Evolutionary conservation across 2,888 invertebrate species (phyloP).

Genomic region (Himalopsyche japonica): DNA sequence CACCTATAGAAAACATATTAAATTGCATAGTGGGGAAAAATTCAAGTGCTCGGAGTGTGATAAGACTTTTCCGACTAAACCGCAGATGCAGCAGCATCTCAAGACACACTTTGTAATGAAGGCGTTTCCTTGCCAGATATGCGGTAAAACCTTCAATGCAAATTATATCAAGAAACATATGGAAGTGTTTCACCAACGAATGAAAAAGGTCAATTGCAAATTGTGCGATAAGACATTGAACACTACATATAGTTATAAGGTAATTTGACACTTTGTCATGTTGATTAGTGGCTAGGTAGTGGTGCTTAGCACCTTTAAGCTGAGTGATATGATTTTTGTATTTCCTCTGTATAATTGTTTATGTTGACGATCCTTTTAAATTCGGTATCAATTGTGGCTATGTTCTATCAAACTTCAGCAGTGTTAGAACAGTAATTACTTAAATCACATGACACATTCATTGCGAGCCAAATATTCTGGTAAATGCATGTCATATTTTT

Average conservation of each 20-base stretch:
- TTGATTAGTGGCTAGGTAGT: no score
- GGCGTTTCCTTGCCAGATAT: not conserved
- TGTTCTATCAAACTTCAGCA: no score
- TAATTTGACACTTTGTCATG: no score
- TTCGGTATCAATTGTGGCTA: no score
- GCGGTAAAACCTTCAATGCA: conserved; percentile 45
- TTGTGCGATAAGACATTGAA: conserved; percentile 55
- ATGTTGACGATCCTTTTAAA: no score
- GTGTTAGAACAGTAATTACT: no score
- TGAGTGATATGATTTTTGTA: no score
- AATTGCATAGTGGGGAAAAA: not conserved
- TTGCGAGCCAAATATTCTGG: no score
- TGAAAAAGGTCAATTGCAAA: conserved; percentile 55
- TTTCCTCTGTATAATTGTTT: no score
- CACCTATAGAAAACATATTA: not conserved
- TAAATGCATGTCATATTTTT: no score
- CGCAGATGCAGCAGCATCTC: not conserved
- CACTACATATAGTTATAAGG: conserved; percentile 43
- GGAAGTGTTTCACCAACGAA: conserved; percentile 54
- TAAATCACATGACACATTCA: no score
- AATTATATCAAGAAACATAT: conserved; percentile 57
- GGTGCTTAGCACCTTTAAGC: no score
- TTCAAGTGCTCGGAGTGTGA: not conserved
- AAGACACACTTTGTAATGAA: not conserved
- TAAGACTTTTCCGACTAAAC: not conserved